A percentile compares a stretch with the other conserved stretches of the same genome.
These are phyloP conservation scores for Leucoraja erinaceus DNA, from an alignment of 2,113 vertebrate genomes.

Conservation along the genomic window DNA sequence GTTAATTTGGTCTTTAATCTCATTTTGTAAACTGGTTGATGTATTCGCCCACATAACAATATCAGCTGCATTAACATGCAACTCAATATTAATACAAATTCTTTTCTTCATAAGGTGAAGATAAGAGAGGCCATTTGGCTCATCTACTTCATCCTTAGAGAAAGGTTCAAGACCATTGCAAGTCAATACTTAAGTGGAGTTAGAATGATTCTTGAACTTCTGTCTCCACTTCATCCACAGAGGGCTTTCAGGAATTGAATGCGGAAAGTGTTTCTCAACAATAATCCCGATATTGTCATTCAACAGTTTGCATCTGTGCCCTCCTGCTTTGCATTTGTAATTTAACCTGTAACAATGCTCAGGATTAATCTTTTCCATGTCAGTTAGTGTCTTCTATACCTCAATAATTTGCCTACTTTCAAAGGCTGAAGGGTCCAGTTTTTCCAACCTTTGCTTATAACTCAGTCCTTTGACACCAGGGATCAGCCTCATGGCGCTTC, in stretches of 20 bases:
- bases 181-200: background rate
- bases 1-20: background rate
- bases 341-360: background rate
- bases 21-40: background rate
- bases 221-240: background rate
- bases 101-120: background rate
- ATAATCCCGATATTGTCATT: background rate
- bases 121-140: background rate
- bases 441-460: constrained; percentile 18
- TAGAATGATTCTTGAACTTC: background rate
- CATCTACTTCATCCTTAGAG: background rate
- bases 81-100: background rate
- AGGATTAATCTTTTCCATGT: background rate
- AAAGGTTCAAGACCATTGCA: background rate
- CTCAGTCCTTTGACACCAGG: constrained; percentile 26
- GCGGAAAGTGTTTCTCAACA: background rate
- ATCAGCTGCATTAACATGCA: background rate
- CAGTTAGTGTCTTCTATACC: background rate
- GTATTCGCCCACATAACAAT: background rate
- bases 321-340: background rate
- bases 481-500: constrained; percentile 24
- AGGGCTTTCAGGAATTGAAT: background rate
- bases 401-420: constrained; percentile 13
- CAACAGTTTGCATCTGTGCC: background rate
- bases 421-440: constrained; percentile 24